Evolutionary conservation across 2,797 vertebrate species (phyloP).

Genomic region (Morus bassanus): DNA sequence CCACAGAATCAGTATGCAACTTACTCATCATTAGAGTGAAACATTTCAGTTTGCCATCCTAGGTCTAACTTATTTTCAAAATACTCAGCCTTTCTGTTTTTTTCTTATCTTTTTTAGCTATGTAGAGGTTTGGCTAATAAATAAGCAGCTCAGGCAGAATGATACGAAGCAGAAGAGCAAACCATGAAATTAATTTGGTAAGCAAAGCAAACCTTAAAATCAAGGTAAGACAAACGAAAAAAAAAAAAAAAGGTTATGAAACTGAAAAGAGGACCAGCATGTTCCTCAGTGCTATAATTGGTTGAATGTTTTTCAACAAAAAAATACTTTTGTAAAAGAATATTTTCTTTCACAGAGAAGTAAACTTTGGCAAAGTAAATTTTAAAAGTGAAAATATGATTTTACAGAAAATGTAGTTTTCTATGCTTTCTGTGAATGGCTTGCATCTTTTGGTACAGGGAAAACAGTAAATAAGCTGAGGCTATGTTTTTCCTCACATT

Average conservation of each 20-base stretch:
- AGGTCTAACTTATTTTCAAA: constrained; percentile 14
- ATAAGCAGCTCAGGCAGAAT: background rate
- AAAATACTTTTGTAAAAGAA: background rate
- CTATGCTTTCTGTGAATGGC: background rate
- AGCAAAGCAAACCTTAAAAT: constrained; percentile 28
- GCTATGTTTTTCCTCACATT: background rate
- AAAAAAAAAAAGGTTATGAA: background rate
- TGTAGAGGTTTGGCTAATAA: background rate
- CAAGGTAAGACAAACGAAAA: background rate
- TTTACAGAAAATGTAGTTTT: background rate
- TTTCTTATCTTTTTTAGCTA: background rate
- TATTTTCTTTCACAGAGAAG: background rate
- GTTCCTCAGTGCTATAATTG: background rate
- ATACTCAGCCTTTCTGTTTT: background rate
- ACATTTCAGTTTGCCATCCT: background rate
- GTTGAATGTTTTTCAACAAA: background rate
- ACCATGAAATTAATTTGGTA: background rate
- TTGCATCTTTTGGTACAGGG: background rate
- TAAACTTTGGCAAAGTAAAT: background rate
- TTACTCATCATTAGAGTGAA: constrained; percentile 3
- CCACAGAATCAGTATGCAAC: constrained; percentile 1
- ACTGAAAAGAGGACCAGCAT: background rate
- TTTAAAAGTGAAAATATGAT: background rate
- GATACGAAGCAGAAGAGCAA: background rate
- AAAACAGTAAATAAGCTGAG: background rate